Evolutionary conservation across 2,888 invertebrate species (phyloP), one percentile per base, ranked within the genome.

Genomic region (Amphipoea oculea): DNA sequence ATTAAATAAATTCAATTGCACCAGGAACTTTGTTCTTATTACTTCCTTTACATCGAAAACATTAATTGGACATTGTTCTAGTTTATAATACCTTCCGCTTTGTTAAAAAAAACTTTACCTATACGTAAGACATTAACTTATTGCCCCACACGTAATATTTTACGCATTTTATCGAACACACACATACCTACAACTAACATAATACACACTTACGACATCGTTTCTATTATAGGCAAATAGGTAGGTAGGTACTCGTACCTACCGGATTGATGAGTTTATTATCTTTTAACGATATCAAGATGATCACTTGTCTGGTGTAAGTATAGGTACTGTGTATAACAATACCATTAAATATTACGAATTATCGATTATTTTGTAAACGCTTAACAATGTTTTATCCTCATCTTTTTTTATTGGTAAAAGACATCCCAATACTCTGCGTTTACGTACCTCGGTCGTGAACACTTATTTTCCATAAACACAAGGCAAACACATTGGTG

Each of bases 401-500:
- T 63, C 62, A 60, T 45, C 1, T 23, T 71, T 23, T 71, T 63
- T 74, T 76, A n/a, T 82, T 67, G 14, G 29, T 42, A 68, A 23
- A 74, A 68, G 45, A 71, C 54, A 71, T 78, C 71, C 12, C 29
- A 76, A n/a, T 42, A 40, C 69, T n/a, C 20, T 12, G 9, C 29
- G 60, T 76, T 54, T 60, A 29, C 3, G 29, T 76, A 62, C 45
- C 17, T 51, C 51, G 51, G 76, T 80, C 87, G 69, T 81, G 74
- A 77, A 85, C 74, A 77, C 80, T 83, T 81, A 80, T 76, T 89
- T 88, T 86, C 84, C 78, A 89, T 88, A 88, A 86, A 89, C 66
- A 86, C 88, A 86, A 88, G 85, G 83, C 78, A 85, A 86, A 84
- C 77, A 78, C 77, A 77, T 82, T 73, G 62, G 80, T 76, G 51